phyloP scores from a whole-genome alignment of 2,113 vertebrate species.

The Hiodon tergisus region DNA sequence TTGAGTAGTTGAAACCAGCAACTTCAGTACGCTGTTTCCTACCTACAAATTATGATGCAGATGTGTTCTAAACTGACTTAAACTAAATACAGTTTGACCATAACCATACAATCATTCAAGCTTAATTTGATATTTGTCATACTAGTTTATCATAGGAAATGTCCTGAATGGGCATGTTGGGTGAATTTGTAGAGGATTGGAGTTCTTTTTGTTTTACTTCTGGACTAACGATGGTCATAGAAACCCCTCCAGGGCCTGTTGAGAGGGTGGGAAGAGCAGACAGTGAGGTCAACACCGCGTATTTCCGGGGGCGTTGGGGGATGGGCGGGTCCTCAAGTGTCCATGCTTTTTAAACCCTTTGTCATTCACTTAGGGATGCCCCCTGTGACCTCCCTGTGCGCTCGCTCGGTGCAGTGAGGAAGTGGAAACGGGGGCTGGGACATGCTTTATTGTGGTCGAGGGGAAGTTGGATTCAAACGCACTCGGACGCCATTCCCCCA shows the following conservation, averaged over 20 bases:
- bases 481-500: slow-evolving; percentile 60
- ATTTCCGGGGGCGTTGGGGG: slow-evolving; percentile 43
- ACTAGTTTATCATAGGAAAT: too few species aligned
- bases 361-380: slow-evolving; percentile 68
- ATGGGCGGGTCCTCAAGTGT: slow-evolving; percentile 65
- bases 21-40: too few species aligned
- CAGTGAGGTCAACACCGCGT: slow-evolving; percentile 70
- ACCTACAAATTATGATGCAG: not conserved
- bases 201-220: not conserved
- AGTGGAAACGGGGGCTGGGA: slow-evolving; percentile 61
- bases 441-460: slow-evolving; percentile 56
- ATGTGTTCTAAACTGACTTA: too few species aligned
- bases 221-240: slow-evolving; percentile 17
- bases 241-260: slow-evolving; percentile 61
- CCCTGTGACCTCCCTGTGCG: slow-evolving; percentile 60
- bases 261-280: slow-evolving; percentile 63
- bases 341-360: slow-evolving; percentile 63
- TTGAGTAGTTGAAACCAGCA: too few species aligned
- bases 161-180: too few species aligned
- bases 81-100: too few species aligned
- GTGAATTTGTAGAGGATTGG: not conserved
- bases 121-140: too few species aligned
- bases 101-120: too few species aligned
- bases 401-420: slow-evolving; percentile 57
- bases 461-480: slow-evolving; percentile 53